A percentile compares a stretch with the other conserved stretches of the same genome.
phyloP scores from a whole-genome alignment of 2,797 vertebrate genomes.

The Pseudopleuronectes americanus region DNA sequence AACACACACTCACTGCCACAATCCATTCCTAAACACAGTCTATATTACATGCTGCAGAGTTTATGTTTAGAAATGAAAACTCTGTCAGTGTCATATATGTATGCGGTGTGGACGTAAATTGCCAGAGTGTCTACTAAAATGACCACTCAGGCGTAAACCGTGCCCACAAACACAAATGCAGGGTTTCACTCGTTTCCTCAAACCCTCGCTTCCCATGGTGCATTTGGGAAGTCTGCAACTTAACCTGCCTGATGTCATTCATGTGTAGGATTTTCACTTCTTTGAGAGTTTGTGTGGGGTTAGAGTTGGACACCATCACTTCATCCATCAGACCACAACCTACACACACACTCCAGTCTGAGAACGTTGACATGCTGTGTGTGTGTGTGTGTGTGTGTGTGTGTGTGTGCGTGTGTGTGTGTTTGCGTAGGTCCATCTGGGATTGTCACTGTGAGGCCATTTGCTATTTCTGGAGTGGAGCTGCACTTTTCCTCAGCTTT shows the following conservation, averaged over 20 bases:
- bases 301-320: conserved; percentile 12
- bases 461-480: conserved; percentile 52
- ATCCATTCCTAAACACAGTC: conserved; percentile 39
- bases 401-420: conserved; percentile 2
- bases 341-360: conserved; percentile 10
- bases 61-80: conserved; percentile 75
- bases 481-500: conserved; percentile 50
- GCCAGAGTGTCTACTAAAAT: conserved; percentile 60
- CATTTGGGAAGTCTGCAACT: neutral
- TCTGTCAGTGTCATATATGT: conserved; percentile 52
- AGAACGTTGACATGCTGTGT: neutral
- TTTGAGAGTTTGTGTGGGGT: neutral
- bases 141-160: conserved; percentile 45
- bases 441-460: conserved; percentile 44
- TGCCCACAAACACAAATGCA: conserved; percentile 20
- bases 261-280: neutral
- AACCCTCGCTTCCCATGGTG: conserved; percentile 10
- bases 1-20: conserved; percentile 26
- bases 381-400: no score
- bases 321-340: conserved; percentile 34
- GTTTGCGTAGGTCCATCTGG: conserved; percentile 43
- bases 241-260: neutral
- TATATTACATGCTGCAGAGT: conserved; percentile 57
- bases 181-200: neutral
- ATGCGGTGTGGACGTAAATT: conserved; percentile 64